phyloP scores from a whole-genome alignment of 2,113 vertebrate species.

The Alosa alosa region DNA sequence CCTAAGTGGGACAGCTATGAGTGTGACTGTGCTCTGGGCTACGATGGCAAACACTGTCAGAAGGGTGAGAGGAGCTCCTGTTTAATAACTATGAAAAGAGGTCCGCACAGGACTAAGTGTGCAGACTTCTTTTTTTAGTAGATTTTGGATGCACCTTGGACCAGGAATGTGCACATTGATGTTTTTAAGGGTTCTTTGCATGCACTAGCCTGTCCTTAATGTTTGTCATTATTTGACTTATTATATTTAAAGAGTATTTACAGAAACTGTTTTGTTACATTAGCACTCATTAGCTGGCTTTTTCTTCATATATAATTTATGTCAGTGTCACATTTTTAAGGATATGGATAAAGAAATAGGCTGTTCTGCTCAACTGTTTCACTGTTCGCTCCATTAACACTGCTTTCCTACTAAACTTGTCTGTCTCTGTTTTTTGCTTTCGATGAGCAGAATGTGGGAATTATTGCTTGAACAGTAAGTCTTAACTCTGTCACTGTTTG shows the following conservation, averaged over 20 bases:
- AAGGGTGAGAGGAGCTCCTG: conserved; percentile 76
- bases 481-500: neutral
- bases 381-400: neutral
- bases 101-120: too few species aligned
- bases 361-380: neutral
- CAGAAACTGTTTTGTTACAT: neutral
- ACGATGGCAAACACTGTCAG: conserved; percentile 87
- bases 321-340: neutral
- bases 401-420: conserved; percentile 37
- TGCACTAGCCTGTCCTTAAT: neutral
- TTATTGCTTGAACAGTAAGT: conserved; percentile 98
- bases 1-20: conserved; percentile 86
- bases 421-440: conserved; percentile 76
- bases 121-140: too few species aligned
- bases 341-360: neutral
- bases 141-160: too few species aligned
- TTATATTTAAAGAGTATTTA: neutral
- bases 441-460: conserved; percentile 89
- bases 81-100: too few species aligned
- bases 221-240: neutral
- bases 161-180: too few species aligned
- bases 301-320: neutral
- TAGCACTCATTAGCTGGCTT: neutral
- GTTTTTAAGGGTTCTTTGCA: too few species aligned
- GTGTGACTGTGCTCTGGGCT: conserved; percentile 92